phyloP scores from a whole-genome alignment of 2,888 invertebrate genomes.

The Dryobota labecula region DNA sequence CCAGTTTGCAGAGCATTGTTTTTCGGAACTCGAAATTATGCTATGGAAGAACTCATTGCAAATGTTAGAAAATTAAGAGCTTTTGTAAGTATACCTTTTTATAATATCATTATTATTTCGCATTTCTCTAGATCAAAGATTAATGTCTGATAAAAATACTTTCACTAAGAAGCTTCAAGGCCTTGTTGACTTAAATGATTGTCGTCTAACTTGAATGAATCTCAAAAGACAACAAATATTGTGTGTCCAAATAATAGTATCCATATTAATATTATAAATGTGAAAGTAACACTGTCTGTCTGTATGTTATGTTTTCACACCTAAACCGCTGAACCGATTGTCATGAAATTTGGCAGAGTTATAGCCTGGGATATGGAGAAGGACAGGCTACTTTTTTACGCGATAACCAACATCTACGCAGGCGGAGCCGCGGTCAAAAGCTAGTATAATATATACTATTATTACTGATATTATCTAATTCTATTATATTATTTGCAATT shows the following conservation, averaged over 20 bases:
- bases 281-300: too few relatives aligned
- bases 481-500: slow-evolving; percentile 14
- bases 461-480: too few relatives aligned
- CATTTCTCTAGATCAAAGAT: not conserved
- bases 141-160: not conserved
- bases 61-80: slow-evolving; percentile 86
- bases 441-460: too few relatives aligned
- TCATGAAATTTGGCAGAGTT: too few relatives aligned
- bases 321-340: too few relatives aligned
- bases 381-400: too few relatives aligned
- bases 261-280: too few relatives aligned
- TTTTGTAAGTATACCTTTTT: slow-evolving; percentile 81
- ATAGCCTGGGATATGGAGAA: too few relatives aligned
- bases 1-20: slow-evolving; percentile 89
- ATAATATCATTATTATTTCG: not conserved
- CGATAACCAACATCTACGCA: too few relatives aligned
- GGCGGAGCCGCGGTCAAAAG: too few relatives aligned
- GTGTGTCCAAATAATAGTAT: not conserved
- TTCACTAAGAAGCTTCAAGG: not conserved
- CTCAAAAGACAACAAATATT: not conserved
- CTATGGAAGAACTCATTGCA: slow-evolving; percentile 89
- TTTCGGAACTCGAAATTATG: slow-evolving; percentile 89
- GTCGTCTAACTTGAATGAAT: not conserved
- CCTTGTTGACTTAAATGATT: not conserved
- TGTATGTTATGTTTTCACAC: too few relatives aligned